Evolutionary conservation across 2,888 invertebrate genomes (phyloP).

Genomic region (Calameuta pallipes): DNA sequence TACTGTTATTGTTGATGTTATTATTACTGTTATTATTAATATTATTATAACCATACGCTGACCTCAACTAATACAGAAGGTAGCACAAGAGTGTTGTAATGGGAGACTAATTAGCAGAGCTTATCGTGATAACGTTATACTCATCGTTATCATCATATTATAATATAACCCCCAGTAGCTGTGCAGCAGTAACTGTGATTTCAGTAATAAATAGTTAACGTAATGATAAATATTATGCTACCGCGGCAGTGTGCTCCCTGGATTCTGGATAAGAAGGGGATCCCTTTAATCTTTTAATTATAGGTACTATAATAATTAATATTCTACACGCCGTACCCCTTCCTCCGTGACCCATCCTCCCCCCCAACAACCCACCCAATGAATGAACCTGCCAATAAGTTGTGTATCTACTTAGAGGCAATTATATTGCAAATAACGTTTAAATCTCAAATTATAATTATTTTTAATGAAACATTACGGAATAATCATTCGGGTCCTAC

Average conservation of each 20-base stretch:
- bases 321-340: slow-evolving; percentile 41
- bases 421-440: slow-evolving; percentile 52
- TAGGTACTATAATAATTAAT: slow-evolving; percentile 39
- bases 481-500: slow-evolving; percentile 30
- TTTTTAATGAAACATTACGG: slow-evolving; percentile 38
- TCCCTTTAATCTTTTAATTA: slow-evolving; percentile 21
- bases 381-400: slow-evolving; percentile 16
- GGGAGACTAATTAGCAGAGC: slow-evolving; percentile 57
- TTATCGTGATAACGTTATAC: slow-evolving; percentile 28
- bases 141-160: slow-evolving; percentile 20
- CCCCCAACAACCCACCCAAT: neutral
- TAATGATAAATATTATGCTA: slow-evolving; percentile 63
- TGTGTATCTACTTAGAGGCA: slow-evolving; percentile 50
- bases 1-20: slow-evolving; percentile 37
- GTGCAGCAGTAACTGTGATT: slow-evolving; percentile 59
- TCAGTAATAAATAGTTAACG: slow-evolving; percentile 63
- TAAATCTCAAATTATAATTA: slow-evolving; percentile 41
- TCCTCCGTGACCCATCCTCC: slow-evolving; percentile 30
- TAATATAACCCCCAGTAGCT: slow-evolving; percentile 54
- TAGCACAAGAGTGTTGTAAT: slow-evolving; percentile 55
- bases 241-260: slow-evolving; percentile 62
- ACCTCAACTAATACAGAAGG: slow-evolving; percentile 54
- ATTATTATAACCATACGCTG: slow-evolving; percentile 48
- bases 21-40: slow-evolving; percentile 49
- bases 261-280: slow-evolving; percentile 55